phyloP scores from a whole-genome alignment of 2,113 vertebrate species.

The Halcyon malimbica region DNA sequence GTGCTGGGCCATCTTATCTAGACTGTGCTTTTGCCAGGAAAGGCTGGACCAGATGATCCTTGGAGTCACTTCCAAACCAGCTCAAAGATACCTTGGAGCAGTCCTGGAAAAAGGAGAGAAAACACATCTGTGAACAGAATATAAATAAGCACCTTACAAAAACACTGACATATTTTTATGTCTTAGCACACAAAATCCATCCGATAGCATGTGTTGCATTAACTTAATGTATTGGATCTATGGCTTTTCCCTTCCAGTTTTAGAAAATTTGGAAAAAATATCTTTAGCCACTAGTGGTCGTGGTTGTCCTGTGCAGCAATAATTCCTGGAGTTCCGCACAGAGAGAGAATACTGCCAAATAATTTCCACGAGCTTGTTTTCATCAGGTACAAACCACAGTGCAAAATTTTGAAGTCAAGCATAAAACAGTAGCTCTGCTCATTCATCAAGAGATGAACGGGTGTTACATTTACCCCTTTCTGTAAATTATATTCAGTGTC shows the following conservation, averaged over 20 bases:
- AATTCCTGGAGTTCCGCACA: fast-evolving
- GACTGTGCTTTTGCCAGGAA: not conserved
- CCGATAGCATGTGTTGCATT: not conserved
- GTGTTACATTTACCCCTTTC: not conserved
- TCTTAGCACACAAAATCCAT: not conserved
- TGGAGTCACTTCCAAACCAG: not conserved
- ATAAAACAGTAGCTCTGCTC: not conserved
- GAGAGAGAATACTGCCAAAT: not conserved
- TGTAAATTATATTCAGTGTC: not conserved
- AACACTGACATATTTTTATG: not conserved
- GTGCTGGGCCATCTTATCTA: not conserved
- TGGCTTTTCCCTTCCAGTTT: not conserved
- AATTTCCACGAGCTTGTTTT: not conserved
- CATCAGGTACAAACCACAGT: not conserved
- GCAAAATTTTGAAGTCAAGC: not conserved
- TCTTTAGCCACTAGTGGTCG: constrained; percentile 73
- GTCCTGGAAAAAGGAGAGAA: not conserved
- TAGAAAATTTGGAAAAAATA: not conserved
- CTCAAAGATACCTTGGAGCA: not conserved
- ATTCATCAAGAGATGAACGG: not conserved
- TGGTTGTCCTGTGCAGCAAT: constrained; percentile 57
- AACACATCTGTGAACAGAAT: not conserved
- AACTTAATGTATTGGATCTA: not conserved
- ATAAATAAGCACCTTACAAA: not conserved
- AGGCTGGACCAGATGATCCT: not conserved